Base-by-base conservation (phyloP, 2,113 vertebrate genomes). In the Atractosteus spatula region DNA sequence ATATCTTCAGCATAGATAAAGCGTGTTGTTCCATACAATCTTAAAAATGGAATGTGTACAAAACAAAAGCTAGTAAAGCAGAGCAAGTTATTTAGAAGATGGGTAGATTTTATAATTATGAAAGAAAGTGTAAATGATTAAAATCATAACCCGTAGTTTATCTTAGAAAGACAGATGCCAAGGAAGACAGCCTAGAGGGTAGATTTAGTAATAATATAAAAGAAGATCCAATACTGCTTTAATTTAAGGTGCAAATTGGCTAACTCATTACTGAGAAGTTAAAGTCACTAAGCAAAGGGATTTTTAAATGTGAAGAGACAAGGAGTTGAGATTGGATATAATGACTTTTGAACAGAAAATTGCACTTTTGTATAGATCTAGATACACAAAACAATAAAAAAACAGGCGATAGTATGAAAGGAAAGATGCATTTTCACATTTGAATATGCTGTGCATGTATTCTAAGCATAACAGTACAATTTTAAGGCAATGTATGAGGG, bases 261-360 rank as follows among this genome's bases (percentile, higher is more conserved):
- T 59, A 51, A 44, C 55, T 73, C 55, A 55, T 72, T 42, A 73
- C 63, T 67, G 44, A 66, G 63, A 66, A 59, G 59, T 65, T 71
- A 62, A 54, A 72, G 65, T 55, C 14, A 73, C 78, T 75, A 77
- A 79, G 73, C 51, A 41, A 64, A 68, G 55, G 41, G 71, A 74
- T 75, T 76, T 72, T 66, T 3, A 17, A 11, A 59, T 41, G 66
- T 45, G 75, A 59, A 69, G 11, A 74, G 44, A 71, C 55, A 57
- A 71, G 62, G 41, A 67, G 63, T 41, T 41, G 14, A 80, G 71
- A 54, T 67, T 69, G 75, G 73, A 74, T 57, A 64, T 64, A 64
- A 68, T 73, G 71, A 80, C 29, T 74, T 61, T 62, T 64, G 54
- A 70, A 73, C 66, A 54, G 76, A 77, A 76, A 78, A 72, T 72